phyloP scores from a whole-genome alignment of 2,888 invertebrate species.

The Temnothorax ravouxi region DNA sequence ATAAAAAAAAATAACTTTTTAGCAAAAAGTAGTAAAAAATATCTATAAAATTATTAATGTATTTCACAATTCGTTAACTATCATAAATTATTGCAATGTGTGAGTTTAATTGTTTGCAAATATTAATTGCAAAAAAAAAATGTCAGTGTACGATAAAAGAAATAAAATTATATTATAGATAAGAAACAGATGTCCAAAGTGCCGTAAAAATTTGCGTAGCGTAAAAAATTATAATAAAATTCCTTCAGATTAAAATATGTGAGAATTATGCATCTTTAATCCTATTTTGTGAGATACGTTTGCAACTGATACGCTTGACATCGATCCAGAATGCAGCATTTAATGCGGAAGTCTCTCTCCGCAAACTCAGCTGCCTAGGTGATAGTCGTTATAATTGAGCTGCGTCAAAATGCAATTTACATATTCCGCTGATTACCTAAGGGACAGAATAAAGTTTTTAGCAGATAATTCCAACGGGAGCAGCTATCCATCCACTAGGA shows the following conservation, averaged over 20 bases:
- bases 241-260: not conserved
- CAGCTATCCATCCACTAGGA: conserved; percentile 52
- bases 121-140: not conserved
- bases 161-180: not conserved
- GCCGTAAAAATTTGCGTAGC: not conserved
- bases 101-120: not conserved
- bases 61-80: not conserved
- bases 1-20: conserved; percentile 20
- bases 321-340: conserved; percentile 31
- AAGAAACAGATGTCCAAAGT: not conserved
- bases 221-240: not conserved
- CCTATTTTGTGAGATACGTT: not conserved
- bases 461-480: conserved; percentile 51
- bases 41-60: conserved; percentile 8
- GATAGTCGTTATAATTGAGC: conserved; percentile 47
- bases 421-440: conserved; percentile 56
- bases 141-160: not conserved
- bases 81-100: not conserved
- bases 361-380: conserved; percentile 24
- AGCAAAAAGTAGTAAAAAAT: not conserved
- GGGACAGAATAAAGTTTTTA: conserved; percentile 54
- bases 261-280: not conserved
- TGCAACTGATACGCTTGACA: conserved; percentile 4
- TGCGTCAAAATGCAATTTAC: conserved; percentile 54
- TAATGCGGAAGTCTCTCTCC: conserved; percentile 24